Base-by-base conservation (phyloP, 1,140 invertebrate species). In the Megathymus violae region DNA sequence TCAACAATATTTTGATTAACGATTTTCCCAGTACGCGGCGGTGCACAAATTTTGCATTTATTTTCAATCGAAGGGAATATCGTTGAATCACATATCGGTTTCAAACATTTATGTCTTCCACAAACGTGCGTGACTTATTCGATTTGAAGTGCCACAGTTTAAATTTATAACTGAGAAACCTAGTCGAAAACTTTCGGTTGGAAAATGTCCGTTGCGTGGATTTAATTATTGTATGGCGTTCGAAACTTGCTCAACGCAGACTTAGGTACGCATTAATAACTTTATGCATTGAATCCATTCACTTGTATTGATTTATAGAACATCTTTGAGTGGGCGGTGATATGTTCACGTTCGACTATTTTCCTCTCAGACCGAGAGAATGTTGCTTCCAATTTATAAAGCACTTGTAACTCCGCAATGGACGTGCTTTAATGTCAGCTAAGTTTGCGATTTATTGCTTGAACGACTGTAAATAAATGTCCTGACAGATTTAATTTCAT, bases 31-130 rank as follows among this genome's bases (percentile, higher is more conserved):
- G 80, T 80, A 78, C 68, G 43, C 68, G 43, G 31, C 67, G 47
- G 60, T 79, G 72, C 70, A 86, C 84, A 82, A 82, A 81, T 82
- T 78, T 83, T 64, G 65, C 75, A 83, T 87, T 82, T 77, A 66
- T 71, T 78, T 77, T 71, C 69, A 75, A 76, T 83, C 74, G 69
- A 71, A 74, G 66, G 67, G 47, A 36, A 47, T 64, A 22, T 25
- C 38, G 54, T 60, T 17, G 56, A 65, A 60, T 46, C 52, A 60
- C 31, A 56, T 59, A 60, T 65, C 60, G 58, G 46, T 60, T 50
- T 15, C 38, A 46, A 64, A 56, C 50, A 25, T 59, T 59, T 59
- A 59, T 47, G 31, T 47, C 16, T 31, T 36, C n/a, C 46, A 43
- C 43, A 46, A 58, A 46, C 54, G 25, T 58, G n/a, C 27, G 16